Evolutionary conservation across 37 sponge, comb jelly and placozoan species (phyloP), one percentile per base, ranked within the genome.

Genomic region (Halisarca cf. caerulea): DNA sequence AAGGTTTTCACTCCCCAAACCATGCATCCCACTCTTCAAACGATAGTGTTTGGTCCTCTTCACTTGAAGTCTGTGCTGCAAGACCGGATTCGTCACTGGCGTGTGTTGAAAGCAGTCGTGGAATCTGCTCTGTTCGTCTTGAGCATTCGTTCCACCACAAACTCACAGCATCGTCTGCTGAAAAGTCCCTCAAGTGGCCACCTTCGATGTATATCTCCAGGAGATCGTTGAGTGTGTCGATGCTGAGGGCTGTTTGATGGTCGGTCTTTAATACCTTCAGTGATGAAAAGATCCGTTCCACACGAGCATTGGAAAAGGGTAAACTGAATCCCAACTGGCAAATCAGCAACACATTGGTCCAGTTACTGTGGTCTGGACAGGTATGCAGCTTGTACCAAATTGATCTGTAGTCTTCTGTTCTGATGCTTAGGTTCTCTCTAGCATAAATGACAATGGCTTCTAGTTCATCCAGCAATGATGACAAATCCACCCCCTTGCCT

Each of bases 241-340:
- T 71, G 59, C 58, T 44, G 28, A 86, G 60, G 81, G 59, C 25
- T 9, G 70, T 80, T n/a, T 62, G 32, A 8, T 36, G 57, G 9
- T 80, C 21, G 0, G 59, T 80, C 73, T 86, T 86, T 17, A 86
- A 53, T 2, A 53, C 43, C 41, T 80, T 80, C 2, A 86, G 18
- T 24, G 23, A 18, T 7, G 82, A 87, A n/a, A 81, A 87, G 25
- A 81, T 38, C 40, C 55, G 58, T 34, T 87, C 87, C 6, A 87
- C 82, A 30, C 43, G 39, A 23, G 45, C 34, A 71, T 42, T 90
- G n/a, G 90, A 77, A 33, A 86, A 82, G 14, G 86, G 90, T 25
- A 90, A 71, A 51, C 86, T 83, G 71, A 90, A 90, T 14, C 58
- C 30, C 7, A 83, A 44, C 58, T 88, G 58, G 72, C 60, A 54